A percentile compares a stretch with the other conserved stretches of the same genome.
These are phyloP conservation scores for Anguilla japonica DNA, from an alignment of 2,113 vertebrate genomes.

Conservation along the genomic window DNA sequence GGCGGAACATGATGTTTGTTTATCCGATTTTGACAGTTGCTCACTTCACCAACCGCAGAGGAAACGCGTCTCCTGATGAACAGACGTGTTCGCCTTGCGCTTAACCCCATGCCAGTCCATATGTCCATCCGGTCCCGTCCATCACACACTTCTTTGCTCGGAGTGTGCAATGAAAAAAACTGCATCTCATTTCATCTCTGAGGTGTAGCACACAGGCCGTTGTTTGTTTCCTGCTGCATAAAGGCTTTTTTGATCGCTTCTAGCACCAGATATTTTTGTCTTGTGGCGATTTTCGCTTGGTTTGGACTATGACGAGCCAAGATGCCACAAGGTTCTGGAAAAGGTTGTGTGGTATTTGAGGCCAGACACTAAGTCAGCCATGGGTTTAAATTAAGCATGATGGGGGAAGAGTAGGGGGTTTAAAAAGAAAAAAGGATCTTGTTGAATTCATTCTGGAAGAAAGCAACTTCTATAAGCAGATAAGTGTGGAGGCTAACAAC, in stretches of 20 bases:
- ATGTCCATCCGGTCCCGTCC: slow-evolving; percentile 27
- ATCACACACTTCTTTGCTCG: slow-evolving; percentile 38
- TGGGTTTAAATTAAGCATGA: slow-evolving; percentile 74
- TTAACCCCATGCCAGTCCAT: not conserved
- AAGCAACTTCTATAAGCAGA: slow-evolving; percentile 59
- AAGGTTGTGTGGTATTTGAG: slow-evolving; percentile 68
- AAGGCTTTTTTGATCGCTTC: slow-evolving; percentile 65
- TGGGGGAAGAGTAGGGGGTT: slow-evolving; percentile 39
- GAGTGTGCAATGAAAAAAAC: slow-evolving; percentile 25
- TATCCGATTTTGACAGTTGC: slow-evolving; percentile 43
- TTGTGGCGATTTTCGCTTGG: slow-evolving; percentile 63
- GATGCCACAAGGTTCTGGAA: slow-evolving; percentile 66
- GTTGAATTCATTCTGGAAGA: slow-evolving; percentile 59
- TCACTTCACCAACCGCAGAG: slow-evolving; percentile 51
- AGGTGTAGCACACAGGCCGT: slow-evolving; percentile 58
- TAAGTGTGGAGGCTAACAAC: slow-evolving; percentile 42
- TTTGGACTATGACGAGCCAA: slow-evolving; percentile 63
- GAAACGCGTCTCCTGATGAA: slow-evolving; percentile 15
- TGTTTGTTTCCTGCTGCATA: slow-evolving; percentile 61
- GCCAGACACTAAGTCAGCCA: slow-evolving; percentile 70
- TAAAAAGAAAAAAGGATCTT: slow-evolving; percentile 20
- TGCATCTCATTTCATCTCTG: slow-evolving; percentile 52
- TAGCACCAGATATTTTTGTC: slow-evolving; percentile 71
- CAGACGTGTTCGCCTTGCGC: not conserved
- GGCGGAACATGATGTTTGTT: slow-evolving; percentile 23